Evolutionary conservation across 2,797 vertebrate genomes (phyloP), one percentile per base, ranked within the genome.

Genomic region (Cetoscarus ocellatus): DNA sequence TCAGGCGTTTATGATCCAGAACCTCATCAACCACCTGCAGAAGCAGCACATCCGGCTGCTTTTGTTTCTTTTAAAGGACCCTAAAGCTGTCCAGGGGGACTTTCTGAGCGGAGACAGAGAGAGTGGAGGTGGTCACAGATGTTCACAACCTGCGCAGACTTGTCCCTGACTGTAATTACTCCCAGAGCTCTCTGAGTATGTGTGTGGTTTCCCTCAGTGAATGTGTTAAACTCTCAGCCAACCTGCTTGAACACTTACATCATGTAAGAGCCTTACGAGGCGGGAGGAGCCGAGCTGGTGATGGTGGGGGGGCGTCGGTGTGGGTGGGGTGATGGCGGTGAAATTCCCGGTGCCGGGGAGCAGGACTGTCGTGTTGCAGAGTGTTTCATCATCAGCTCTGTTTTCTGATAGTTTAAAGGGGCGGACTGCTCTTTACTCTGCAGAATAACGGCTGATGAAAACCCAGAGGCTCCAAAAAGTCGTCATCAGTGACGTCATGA

Each of bases 351-450:
- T 53, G 60, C 60, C 11, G 61, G 48, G 12, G 59, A 63, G 40
- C 51, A 58, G 4, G 47, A 52, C 1, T 4, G 0, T 10, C 4
- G 0, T 50, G 77, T 87, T 87, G 79, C 88, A 38, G 5, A 2
- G 10, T 0, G 71, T 87, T 86, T 15, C 88, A 75, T 88, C 88
- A 75, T 87, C 86, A 88, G 69, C 73, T 11, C 36, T 2, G 14
- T 57, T 47, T 15, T 59, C 13, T 6, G 48, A 18, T 6, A 53
- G 10, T 48, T 55, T 42, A 60, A 69, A 5, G 8, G 17, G 60
- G 8, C 1, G 12, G 38, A 39, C 15, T 10, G 65, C 51, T 67
- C 61, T 1, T 34, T 56, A 3, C 47, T 48, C 36, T 14, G 2
- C 40, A 39, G n/a, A 0, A 44, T 59, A 56, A 7, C 1, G 8